Evolutionary conservation across 1,140 invertebrate genomes (phyloP).

Genomic region (Paracyclopina nana): DNA sequence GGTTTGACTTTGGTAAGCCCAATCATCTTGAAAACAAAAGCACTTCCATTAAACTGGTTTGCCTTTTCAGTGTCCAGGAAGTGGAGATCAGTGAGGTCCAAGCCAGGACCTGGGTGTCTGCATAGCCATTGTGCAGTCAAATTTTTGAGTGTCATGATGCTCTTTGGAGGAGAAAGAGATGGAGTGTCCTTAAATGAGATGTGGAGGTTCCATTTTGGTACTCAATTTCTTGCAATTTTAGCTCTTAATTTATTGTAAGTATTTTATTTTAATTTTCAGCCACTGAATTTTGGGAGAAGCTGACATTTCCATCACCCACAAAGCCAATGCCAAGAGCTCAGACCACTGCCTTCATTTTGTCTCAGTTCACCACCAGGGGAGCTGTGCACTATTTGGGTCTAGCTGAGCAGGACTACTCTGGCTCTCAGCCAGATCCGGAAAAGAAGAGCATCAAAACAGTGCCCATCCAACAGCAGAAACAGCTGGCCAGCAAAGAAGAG

Average conservation of each 20-base stretch:
- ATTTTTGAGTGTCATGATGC: conserved; percentile 52
- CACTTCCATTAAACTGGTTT: conserved; percentile 5
- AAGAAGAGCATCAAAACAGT: too few species aligned
- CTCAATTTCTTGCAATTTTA: conserved; percentile 20
- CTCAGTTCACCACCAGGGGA: background rate
- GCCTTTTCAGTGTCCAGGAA: conserved; percentile 34
- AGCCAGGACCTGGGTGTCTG: conserved; percentile 47
- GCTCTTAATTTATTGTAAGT: conserved; percentile 6
- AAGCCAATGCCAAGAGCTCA: background rate
- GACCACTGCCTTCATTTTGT: conserved; percentile 5
- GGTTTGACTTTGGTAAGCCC: conserved; percentile 44
- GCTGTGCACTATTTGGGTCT: conserved; percentile 1
- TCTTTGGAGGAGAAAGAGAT: conserved; percentile 57
- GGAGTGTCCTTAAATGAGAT: conserved; percentile 53
- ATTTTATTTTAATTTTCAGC: background rate
- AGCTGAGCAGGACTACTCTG: background rate
- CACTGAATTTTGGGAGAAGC: conserved; percentile 9
- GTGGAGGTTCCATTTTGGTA: conserved; percentile 72
- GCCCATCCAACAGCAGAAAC: background rate
- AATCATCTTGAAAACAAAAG: background rate
- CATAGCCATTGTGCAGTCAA: conserved; percentile 60
- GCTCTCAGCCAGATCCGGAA: background rate
- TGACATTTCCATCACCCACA: background rate
- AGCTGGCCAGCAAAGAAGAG: background rate
- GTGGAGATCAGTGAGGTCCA: conserved; percentile 45